Percentiles rank a stretch among this genome's conserved stretches.
Evolutionary conservation across 2,797 vertebrate species (phyloP).

Genomic region (Clamator glandarius): DNA sequence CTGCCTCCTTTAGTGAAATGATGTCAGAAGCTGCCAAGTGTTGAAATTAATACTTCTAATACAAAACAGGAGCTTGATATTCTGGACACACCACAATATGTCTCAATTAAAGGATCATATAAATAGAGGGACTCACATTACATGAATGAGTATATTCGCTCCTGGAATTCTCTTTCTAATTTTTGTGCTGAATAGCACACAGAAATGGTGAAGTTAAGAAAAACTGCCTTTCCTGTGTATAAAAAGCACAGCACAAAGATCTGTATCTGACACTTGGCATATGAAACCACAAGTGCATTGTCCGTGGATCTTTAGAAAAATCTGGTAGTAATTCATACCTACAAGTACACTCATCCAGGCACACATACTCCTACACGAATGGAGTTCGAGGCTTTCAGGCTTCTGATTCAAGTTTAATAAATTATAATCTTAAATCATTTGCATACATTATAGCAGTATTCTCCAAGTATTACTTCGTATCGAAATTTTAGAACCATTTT

Average conservation of each 20-base stretch:
- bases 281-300: background rate
- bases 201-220: background rate
- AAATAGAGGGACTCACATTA: background rate
- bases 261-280: background rate
- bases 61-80: slow-evolving; percentile 21
- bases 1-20: background rate
- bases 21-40: background rate
- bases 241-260: background rate
- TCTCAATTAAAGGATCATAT: slow-evolving; percentile 28
- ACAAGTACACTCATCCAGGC: background rate
- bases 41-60: background rate
- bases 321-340: background rate
- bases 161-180: background rate
- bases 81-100: slow-evolving; percentile 12
- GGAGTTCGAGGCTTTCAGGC: background rate
- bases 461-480: background rate
- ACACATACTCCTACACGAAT: background rate
- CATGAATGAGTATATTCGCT: background rate
- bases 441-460: background rate
- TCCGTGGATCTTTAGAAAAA: background rate
- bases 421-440: slow-evolving; percentile 10
- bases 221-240: background rate
- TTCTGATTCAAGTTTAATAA: background rate
- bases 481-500: background rate
- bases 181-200: background rate